Base-by-base conservation (phyloP, 2,113 vertebrate species). In the Clarias batrachus region DNA sequence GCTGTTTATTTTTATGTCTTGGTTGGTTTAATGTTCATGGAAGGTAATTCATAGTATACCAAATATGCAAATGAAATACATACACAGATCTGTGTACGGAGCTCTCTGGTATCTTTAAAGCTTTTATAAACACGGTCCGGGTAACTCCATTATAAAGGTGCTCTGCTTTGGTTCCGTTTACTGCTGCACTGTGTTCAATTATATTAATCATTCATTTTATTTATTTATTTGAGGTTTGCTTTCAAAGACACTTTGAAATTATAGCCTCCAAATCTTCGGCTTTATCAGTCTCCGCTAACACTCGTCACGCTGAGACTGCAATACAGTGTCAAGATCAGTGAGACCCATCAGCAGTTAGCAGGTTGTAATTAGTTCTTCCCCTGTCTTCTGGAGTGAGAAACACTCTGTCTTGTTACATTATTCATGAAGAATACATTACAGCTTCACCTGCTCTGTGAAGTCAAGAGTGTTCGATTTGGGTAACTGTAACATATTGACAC, bases 381-480 rank as follows among this genome's bases (percentile, higher is more conserved):
- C 82, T 82, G 78, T 87, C 87, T 88, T 83, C 86, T 74, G 85
- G 83, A 89, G 82, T 79, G 78, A 88, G 87, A 89, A 87, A 88
- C 81, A 83, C 88, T 90, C 91, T 90, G 88, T 87, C 84, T 88
- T 82, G 81, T 91, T 89, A 89, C 87, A 90, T 89, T 91, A 90
- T 91, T 90, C 89, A 91, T 91, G 87, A 76, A 85, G 86, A 89
- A 88, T 90, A 89, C 84, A 90, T 90, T 90, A 90, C 56, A 59
- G 86, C 56, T 76, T 77, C 76, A 89, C 84, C 87, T 81, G 84
- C 85, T 87, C 81, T 83, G 54, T 87, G 81, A 54, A 87, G 82
- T 65, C 80, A 81, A 82, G 86, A 74, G 54, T 7, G 71, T 82
- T 86, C 63, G 56, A 84, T 83, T 87, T 79, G 66, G 79, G 73